Base-by-base conservation (phyloP, 2,888 invertebrate species). In the Aricia artaxerxes region DNA sequence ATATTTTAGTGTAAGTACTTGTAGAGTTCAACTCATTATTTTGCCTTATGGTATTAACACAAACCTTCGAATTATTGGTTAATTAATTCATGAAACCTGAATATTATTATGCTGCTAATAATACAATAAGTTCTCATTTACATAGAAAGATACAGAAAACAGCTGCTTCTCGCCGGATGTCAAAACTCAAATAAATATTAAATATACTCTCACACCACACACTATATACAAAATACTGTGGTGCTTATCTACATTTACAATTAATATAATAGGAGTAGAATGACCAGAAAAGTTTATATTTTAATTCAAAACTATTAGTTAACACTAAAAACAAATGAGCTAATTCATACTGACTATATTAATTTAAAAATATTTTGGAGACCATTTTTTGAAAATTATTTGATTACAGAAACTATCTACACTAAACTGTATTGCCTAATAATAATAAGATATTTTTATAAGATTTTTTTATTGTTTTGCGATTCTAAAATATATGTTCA, bases 281-380 rank as follows among this genome's bases (percentile, higher is more conserved):
- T 91, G 92, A 92, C 92, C 91, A 92, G 92, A 92, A 91, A 86
- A 88, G 89, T 87, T 85, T 84, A 82, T 86, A 84, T 86, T 81
- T 81, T 84, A 84, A 83, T 83, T 84, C 86, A 88, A 90, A 88
- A 88, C 89, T 88, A 69, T 89, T 88, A 87, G 85, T 87, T 87
- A 88, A 88, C 80, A 84, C 86, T 84, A 85, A 85, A 83, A 82
- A 85, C 85, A 89, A 85, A 87, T 84, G 85, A 85, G 84, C 85
- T 82, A 82, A 80, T 80, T 83, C 64, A 73, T 69, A 53, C 35
- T 76, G 83, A 82, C 80, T 83, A 81, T 75, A 24, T 75, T 75
- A 75, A 75, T 75, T 49, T 75, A 31, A 49, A 69, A 73, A 44
- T 73, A 7, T 44, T 73, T 73, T n/a, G 73, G 73, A 73, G 73